Evolutionary conservation across 2,113 vertebrate species (phyloP), one percentile per base, ranked within the genome.

Genomic region (Stigmatopora argus): DNA sequence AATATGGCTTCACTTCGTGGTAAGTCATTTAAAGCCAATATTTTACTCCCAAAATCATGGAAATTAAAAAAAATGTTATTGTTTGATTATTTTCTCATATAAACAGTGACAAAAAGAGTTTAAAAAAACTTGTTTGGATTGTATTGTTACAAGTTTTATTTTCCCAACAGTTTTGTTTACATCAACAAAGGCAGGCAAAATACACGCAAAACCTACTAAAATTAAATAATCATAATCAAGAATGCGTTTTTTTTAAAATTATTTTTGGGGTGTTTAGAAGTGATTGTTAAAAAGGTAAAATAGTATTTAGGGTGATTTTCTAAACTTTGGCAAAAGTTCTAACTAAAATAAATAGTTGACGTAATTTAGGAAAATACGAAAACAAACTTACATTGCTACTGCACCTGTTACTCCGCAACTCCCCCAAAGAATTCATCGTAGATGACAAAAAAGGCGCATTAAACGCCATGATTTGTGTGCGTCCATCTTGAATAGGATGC

Each of bases 401-500:
- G 31, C 57, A 59, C 57, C 57, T 59, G 57, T 59, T 38, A 38
- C 34, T 9, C 26, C 56, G 10, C 5, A 17, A 14, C 26, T 34
- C 34, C n/a, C 5, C n/a, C 41, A 45, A 14, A 8, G 59, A 45
- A 61, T 10, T 12, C 59, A 45, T 19, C 59, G 4, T 21, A 44
- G n/a, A 21, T n/a, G 15, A 44, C 2, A 8, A 31, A 56, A 31
- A 0, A 31, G 26, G 21, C 13, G 13, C 14, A 55, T 5, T 26
- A 2, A 13, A 55, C 21, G 7, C 21, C 21, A 26, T 14, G 11
- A 15, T 6, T 21, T 1, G 5, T 38, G n/a, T 45, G 65, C 66
- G 58, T 70, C 71, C 55, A 9, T 47, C 72, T 55, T 5, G 13
- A 46, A 26, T 34, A 12, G 18, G 7, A 58, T 49, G 65, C 55